Evolutionary conservation across 2,888 invertebrate species (phyloP), one percentile per base, ranked within the genome.

Genomic region (Dyspetes luteomarginatus): DNA sequence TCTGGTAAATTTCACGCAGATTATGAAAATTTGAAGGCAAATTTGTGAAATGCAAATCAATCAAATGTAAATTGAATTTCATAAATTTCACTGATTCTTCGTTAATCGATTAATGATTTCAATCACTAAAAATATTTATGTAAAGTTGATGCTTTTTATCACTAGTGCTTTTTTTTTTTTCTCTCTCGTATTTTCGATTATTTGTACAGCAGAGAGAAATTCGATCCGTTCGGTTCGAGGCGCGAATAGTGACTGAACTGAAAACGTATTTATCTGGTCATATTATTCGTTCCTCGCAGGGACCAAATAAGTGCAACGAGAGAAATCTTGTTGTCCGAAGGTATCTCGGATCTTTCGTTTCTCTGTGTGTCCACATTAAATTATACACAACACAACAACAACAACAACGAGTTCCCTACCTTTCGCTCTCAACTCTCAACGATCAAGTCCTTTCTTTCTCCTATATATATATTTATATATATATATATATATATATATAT

Each of bases 261-360:
- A 55, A 69, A 50, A 56, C 17, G 48, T 48, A 56, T 62, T 77
- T 64, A 68, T 56, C 68, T 68, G 48, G 52, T 28, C 15, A 64
- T 41, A 72, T 76, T 62, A 58, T 73, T 69, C 64, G 56, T 41
- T 73, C 62, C 68, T 50, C 45, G 45, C n/a, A 43, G 60, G 76
- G 64, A 64, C 76, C 41, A 60, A 77, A 77, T 56, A 52, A 81
- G 76, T 50, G 76, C 52, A 69, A 52, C 43, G 24, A 43, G 28
- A 12, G 75, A n/a, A n/a, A 72, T 76, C 81, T 76, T 55, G 68
- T 68, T 68, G 56, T 67, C 3, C 72, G 67, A 72, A 73, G 76
- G 58, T 58, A 67, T 58, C 50, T 60, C 58, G 67, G n/a, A 17
- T 41, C 12, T 19, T 48, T 28, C 48, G 58, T 52, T 67, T 60